Conservation (phyloP, 2,888 invertebrate species). For the Lithophane socia region DNA sequence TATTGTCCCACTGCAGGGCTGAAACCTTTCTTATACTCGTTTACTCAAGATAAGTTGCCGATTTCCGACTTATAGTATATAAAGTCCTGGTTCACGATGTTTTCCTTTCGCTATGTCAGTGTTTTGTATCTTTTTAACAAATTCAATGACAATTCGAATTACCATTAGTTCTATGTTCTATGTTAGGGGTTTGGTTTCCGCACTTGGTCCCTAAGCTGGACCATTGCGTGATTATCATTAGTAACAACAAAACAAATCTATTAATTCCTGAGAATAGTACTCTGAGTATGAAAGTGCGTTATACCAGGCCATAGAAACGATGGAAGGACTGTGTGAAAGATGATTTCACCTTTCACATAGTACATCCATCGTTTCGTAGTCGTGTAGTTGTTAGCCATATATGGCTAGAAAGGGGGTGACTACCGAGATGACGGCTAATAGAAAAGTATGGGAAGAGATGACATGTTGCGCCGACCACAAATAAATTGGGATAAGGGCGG, state of each 20-base stretch:
- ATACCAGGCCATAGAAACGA: background rate
- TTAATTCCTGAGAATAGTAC: background rate
- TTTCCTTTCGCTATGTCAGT: background rate
- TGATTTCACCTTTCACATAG: no score
- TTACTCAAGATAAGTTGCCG: no score
- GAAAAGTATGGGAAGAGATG: background rate
- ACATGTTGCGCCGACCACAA: background rate
- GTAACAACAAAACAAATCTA: background rate
- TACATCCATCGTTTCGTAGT: no score
- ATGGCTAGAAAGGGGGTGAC: background rate
- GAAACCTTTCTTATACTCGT: background rate
- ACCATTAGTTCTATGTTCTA: no score
- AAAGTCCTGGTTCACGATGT: background rate
- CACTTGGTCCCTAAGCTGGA: no score
- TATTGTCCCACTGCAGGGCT: background rate
- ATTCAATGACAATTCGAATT: background rate
- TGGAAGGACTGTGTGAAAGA: background rate
- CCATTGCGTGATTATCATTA: background rate
- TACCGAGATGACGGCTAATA: background rate
- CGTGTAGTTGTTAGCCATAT: no score
- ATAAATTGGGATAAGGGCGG: background rate
- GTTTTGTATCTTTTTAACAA: background rate
- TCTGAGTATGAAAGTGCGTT: no score
- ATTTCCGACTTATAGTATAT: no score
- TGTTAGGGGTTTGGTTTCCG: no score